Base-by-base conservation (phyloP, 2,888 invertebrate genomes). In the Tipula helvola region DNA sequence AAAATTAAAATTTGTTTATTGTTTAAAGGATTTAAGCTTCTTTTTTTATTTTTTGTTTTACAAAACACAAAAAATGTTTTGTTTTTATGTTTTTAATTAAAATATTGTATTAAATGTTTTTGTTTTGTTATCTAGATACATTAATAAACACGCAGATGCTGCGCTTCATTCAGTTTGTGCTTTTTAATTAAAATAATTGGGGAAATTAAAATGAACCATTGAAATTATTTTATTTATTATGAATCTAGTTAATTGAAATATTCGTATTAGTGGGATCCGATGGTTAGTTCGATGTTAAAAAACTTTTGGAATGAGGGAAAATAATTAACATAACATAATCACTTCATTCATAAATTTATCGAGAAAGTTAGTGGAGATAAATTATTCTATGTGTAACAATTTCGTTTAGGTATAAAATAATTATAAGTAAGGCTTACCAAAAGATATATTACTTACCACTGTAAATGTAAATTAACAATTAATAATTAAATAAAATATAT, bases 1-100 rank as follows among this genome's bases (percentile, higher is more conserved):
- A 71, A 71, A 71, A 71, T 71, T 71, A 71, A 71, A 71, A 71
- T 71, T 71, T 71, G 71, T 71, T 71, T 71, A 71, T 71, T 71
- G 28, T 71, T 71, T 71, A 71, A 28, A 71, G 71, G 71, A 71
- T 71, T 71, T 71, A 71, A 71, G 5, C 28, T 28, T 28, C 28
- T 28, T 52, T 52, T 71, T 71, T 18, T 7, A 28, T 57, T 57
- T 71, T 71, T 71, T 28, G 28, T n/a, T n/a, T n/a, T n/a, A 28
- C 28, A n/a, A n/a, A n/a, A n/a, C n/a, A n/a, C 13, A 71, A 71
- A 57, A 28, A 71, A 71, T 71, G 71, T 71, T 71, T 71, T 71
- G 71, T 71, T 71, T 71, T 71, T 71, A 28, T 28, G 28, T 71
- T 71, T 71, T 71, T 71, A 71, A 71, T 71, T 71, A 71, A 71